Base-by-base conservation (phyloP, 2,888 invertebrate species). In the Apocheima hispidaria region DNA sequence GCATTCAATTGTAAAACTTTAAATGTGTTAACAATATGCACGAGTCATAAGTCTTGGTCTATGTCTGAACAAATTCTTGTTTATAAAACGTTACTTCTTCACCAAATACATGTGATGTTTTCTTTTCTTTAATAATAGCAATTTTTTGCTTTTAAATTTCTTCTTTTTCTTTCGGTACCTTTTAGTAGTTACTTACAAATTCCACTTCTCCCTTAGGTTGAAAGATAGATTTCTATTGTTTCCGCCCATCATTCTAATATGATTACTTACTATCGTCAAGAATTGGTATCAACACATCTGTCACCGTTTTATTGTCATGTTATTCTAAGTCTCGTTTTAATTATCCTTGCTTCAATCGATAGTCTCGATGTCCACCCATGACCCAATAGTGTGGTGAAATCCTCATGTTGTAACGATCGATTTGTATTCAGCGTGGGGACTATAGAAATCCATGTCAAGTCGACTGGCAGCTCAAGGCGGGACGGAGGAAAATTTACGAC, bases 381-480 rank as follows among this genome's bases (percentile, higher is more conserved):
- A 91, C 91, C 91, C 90, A 90, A 87, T 90, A 90, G 81, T 83
- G 85, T 84, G 84, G 92, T 90, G 92, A 92, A 92, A 92, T 90
- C 91, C 86, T 88, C 84, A 76, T 91, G 90, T 86, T 82, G 91
- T 86, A 92, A 92, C 82, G 68, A 70, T 69, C 78, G 69, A 82
- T 92, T 91, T 84, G 92, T 92, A 92, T 92, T 90, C 92, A 86
- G 82, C 78, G 72, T 79, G 84, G 78, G 79, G 74, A 74, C 81
- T 83, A 82, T 91, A 86, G 90, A 89, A 91, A 92, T 90, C 90
- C 91, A 92, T 92, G 92, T 92, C 92, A 92, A 92, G 92, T 86
- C 81, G 84, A 82, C 83, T 79, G 83, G 79, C 86, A 81, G 78
- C 82, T 79, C 84, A 86, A 87, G 87, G 86, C 81, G 79, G 77